Conservation (phyloP, 2,113 vertebrate species). For the Oxygymnocypris stewartii region DNA sequence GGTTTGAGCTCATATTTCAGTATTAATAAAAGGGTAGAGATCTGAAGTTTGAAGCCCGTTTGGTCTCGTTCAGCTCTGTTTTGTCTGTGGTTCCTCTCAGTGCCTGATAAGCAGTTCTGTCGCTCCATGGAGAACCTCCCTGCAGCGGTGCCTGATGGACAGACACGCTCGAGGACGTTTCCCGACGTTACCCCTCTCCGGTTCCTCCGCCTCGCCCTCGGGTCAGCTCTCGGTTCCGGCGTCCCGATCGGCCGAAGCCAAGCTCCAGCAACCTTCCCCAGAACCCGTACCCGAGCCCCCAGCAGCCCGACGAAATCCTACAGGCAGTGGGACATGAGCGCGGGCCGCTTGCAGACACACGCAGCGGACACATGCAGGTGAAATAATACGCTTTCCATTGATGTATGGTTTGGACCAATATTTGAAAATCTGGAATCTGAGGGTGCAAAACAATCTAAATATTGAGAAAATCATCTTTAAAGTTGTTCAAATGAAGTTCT, state of each 20-base stretch:
- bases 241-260: slow-evolving; percentile 70
- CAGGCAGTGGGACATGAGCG: slow-evolving; percentile 74
- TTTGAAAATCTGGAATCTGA: too few species aligned
- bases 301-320: slow-evolving; percentile 65
- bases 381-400: too few species aligned
- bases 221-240: slow-evolving; percentile 59
- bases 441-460: too few species aligned
- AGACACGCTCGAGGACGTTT: slow-evolving; percentile 48
- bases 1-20: too few species aligned
- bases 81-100: slow-evolving; percentile 37
- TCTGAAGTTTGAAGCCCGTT: too few species aligned
- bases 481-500: too few species aligned
- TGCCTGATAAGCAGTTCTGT: slow-evolving; percentile 67
- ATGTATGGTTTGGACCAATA: background rate
- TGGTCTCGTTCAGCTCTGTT: background rate
- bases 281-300: slow-evolving; percentile 60
- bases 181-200: slow-evolving; percentile 60
- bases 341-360: slow-evolving; percentile 20
- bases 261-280: slow-evolving; percentile 75
- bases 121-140: slow-evolving; percentile 79
- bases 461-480: too few species aligned
- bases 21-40: too few species aligned
- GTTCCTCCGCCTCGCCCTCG: slow-evolving; percentile 52
- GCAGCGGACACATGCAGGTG: slow-evolving; percentile 36
- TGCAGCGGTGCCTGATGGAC: slow-evolving; percentile 64